phyloP scores from a whole-genome alignment of 1,140 invertebrate species.

The Cotesia vestalis region DNA sequence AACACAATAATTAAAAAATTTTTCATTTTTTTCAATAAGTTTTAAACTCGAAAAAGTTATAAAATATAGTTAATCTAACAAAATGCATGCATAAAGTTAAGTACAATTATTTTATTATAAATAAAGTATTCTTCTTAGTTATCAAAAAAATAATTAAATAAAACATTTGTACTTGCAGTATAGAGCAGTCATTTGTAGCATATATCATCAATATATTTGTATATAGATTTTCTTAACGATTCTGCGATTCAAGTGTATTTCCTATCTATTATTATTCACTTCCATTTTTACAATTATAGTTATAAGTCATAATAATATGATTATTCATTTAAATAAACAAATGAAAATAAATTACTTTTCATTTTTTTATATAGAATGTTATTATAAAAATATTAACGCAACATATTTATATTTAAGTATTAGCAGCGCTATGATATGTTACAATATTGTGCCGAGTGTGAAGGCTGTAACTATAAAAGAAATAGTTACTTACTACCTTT shows the following conservation, averaged over 20 bases:
- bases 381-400: not conserved
- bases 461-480: too few relatives aligned
- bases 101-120: slow-evolving; percentile 17
- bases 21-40: too few relatives aligned
- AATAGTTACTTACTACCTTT: too few relatives aligned
- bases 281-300: not conserved
- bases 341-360: slow-evolving; percentile 1
- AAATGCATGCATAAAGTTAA: too few relatives aligned
- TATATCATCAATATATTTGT: slow-evolving; percentile 46
- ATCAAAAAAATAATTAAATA: slow-evolving; percentile 62
- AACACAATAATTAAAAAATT: too few relatives aligned
- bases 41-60: too few relatives aligned
- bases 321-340: slow-evolving; percentile 5
- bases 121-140: slow-evolving; percentile 33
- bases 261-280: slow-evolving; percentile 6
- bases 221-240: slow-evolving; percentile 54
- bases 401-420: too few relatives aligned
- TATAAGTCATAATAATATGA: not conserved
- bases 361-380: slow-evolving; percentile 2
- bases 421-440: too few relatives aligned
- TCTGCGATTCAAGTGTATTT: slow-evolving; percentile 39
- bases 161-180: slow-evolving; percentile 68
- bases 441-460: too few relatives aligned
- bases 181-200: slow-evolving; percentile 65
- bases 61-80: too few relatives aligned